A percentile compares a stretch with the other conserved stretches of the same genome.
These are phyloP conservation scores for Melanotaenia pygmaea DNA, from an alignment of 2,797 vertebrate species.

Conservation along the genomic window DNA sequence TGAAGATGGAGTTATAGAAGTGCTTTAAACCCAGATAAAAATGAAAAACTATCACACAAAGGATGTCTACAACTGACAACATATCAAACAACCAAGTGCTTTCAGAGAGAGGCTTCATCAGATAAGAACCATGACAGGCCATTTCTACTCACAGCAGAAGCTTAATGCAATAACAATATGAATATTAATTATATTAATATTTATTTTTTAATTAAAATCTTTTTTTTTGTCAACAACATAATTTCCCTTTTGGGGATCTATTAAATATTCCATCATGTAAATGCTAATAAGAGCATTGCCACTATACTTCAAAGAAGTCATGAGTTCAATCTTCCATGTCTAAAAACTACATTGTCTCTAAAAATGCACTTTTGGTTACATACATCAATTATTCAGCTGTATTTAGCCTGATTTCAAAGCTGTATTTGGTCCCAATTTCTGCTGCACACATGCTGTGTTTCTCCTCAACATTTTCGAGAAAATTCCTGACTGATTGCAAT, in stretches of 20 bases:
- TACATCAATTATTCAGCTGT: background rate
- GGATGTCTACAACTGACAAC: background rate
- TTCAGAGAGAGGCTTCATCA: background rate
- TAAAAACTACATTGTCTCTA: background rate
- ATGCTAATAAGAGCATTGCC: background rate
- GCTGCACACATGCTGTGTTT: constrained; percentile 3
- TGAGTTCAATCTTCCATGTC: background rate
- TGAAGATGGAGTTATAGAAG: background rate
- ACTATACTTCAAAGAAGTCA: background rate
- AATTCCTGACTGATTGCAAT: constrained; percentile 25
- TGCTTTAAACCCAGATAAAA: background rate
- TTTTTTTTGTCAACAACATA: background rate
- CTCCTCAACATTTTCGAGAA: constrained; percentile 15
- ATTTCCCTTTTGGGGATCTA: background rate
- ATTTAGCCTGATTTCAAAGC: background rate
- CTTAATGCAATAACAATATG: background rate
- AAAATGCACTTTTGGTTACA: background rate
- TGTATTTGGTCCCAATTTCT: background rate
- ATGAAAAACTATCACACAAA: background rate
- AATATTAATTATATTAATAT: background rate
- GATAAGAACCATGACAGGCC: no score
- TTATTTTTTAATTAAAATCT: background rate
- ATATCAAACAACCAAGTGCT: background rate
- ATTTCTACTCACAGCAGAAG: background rate
- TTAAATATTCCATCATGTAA: background rate